phyloP scores from a whole-genome alignment of 30 jellyfish, hydroid and myxozoan genomes.

The Chironex yamaguchii region DNA sequence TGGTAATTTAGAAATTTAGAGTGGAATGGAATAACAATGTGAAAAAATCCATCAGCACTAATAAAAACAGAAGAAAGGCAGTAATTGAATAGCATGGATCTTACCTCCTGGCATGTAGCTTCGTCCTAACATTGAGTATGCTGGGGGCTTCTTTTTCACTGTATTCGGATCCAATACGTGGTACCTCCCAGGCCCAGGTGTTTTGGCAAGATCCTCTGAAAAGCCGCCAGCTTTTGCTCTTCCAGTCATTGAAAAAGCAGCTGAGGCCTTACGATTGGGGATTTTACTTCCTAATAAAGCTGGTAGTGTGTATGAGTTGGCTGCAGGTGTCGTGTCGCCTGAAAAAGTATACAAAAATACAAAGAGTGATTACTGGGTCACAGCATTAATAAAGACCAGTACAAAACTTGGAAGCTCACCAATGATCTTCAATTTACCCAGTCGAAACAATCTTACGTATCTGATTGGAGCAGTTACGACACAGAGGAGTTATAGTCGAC shows the following conservation, averaged over 20 bases:
- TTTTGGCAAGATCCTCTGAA: constrained; percentile 96
- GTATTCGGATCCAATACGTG: constrained; percentile 83
- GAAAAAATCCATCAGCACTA: too few relatives aligned
- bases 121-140: constrained; percentile 91
- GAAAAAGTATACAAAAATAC: not conserved
- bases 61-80: too few relatives aligned
- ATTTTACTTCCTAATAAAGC: constrained; percentile 86
- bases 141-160: constrained; percentile 85
- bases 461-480: too few relatives aligned
- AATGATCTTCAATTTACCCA: too few relatives aligned
- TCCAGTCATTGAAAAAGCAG: constrained; percentile 98
- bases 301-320: constrained; percentile 93
- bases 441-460: too few relatives aligned
- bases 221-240: constrained; percentile 98
- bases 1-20: too few relatives aligned
- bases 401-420: too few relatives aligned
- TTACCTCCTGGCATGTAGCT: constrained; percentile 98
- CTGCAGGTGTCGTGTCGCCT: constrained; percentile 98
- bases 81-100: too few relatives aligned
- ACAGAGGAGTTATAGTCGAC: too few relatives aligned
- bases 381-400: too few relatives aligned
- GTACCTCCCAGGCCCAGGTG: constrained; percentile 99
- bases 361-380: too few relatives aligned
- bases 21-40: too few relatives aligned
- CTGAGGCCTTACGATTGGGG: constrained; percentile 95